A percentile compares a stretch with the other conserved stretches of the same genome.
Evolutionary conservation across 2,797 vertebrate species (phyloP).

Genomic region (Eutrigla gurnardus): DNA sequence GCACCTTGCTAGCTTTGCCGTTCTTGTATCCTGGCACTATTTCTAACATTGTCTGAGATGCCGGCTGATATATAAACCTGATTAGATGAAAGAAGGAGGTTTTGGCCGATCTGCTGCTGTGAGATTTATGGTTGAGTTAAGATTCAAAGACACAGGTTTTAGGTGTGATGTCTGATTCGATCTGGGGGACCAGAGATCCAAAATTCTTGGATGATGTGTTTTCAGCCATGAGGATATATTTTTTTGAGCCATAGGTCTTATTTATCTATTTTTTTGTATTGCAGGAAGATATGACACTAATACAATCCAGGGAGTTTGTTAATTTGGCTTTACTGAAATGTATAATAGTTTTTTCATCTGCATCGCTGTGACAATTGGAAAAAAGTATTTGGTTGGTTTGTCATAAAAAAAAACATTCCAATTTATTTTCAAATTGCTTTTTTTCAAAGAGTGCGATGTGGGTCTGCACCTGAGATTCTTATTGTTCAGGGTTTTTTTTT

Average conservation of each 20-base stretch:
- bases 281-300: background rate
- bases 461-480: background rate
- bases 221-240: slow-evolving; percentile 3
- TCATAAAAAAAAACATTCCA: background rate
- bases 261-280: background rate
- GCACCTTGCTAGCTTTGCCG: slow-evolving; percentile 1
- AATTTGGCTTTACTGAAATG: slow-evolving; percentile 1
- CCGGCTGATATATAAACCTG: background rate
- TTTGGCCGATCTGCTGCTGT: slow-evolving; percentile 15
- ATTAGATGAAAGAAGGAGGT: slow-evolving; percentile 18
- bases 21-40: background rate
- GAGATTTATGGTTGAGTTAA: background rate
- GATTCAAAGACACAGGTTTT: slow-evolving; percentile 14
- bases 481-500: background rate
- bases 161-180: slow-evolving; percentile 1
- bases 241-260: background rate
- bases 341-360: background rate
- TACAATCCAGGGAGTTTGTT: slow-evolving; percentile 5
- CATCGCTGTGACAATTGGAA: background rate
- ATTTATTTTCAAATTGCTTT: background rate
- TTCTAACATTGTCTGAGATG: slow-evolving; percentile 25
- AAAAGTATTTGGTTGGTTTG: slow-evolving; percentile 2
- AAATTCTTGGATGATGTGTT: background rate
- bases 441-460: background rate
- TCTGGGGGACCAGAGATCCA: slow-evolving; percentile 5